These are phyloP conservation scores for Acomys russatus DNA, from an alignment of 2,797 vertebrate genomes.

Conservation along the genomic window DNA sequence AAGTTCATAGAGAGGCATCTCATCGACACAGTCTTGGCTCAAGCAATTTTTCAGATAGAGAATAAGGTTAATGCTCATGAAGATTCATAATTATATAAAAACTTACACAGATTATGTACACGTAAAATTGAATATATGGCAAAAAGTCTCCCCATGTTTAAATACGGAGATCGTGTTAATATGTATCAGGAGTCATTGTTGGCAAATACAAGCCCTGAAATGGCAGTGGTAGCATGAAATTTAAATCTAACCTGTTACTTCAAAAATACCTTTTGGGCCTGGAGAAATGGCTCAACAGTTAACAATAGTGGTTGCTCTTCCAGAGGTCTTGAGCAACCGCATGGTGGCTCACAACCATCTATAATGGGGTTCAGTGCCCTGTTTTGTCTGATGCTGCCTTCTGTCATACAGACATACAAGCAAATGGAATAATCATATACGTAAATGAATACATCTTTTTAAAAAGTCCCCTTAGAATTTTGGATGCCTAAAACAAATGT, in stretches of 20 bases:
- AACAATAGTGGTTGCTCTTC: too few species aligned
- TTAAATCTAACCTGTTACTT: neutral
- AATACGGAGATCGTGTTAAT: neutral
- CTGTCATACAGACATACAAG: neutral
- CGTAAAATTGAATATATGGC: neutral
- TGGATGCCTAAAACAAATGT: neutral
- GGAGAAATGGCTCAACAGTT: too few species aligned
- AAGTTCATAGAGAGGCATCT: neutral
- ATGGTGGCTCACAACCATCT: neutral
- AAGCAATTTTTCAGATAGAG: neutral
- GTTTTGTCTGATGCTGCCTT: neutral
- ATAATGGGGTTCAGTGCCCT: neutral
- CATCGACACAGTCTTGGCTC: neutral
- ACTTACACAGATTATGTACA: neutral
- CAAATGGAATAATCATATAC: neutral
- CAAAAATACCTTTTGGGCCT: neutral
- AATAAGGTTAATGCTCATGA: neutral
- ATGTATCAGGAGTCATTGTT: neutral
- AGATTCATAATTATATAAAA: neutral
- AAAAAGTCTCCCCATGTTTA: neutral
- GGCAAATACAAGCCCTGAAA: neutral
- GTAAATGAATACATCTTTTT: neutral
- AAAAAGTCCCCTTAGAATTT: neutral
- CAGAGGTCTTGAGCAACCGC: too few species aligned
- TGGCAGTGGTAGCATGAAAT: neutral